These are phyloP conservation scores for Lacanobia wlatinum DNA, from an alignment of 2,888 invertebrate genomes.

Conservation along the genomic window DNA sequence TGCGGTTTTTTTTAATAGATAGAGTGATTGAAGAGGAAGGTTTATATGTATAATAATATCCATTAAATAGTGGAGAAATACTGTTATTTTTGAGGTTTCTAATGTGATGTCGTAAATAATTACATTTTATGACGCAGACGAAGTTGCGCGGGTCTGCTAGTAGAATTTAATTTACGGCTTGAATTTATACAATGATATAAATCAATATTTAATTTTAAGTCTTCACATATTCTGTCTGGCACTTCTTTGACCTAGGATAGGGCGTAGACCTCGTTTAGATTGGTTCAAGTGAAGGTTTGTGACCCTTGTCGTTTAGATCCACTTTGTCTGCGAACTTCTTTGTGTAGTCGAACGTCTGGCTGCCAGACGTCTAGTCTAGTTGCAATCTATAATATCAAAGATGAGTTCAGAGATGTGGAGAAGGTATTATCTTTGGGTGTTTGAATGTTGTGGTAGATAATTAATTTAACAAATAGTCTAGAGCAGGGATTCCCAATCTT, in stretches of 20 bases:
- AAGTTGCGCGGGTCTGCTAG: too few species aligned
- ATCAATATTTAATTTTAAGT: neutral
- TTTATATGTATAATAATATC: too few species aligned
- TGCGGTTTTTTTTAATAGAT: too few species aligned
- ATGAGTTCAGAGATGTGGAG: constrained; percentile 3
- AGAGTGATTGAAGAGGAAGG: too few species aligned
- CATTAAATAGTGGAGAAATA: too few species aligned
- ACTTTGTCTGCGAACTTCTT: constrained; percentile 52
- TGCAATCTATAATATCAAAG: constrained; percentile 11
- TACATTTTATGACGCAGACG: too few species aligned
- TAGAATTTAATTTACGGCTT: too few species aligned
- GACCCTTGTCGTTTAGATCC: constrained; percentile 46
- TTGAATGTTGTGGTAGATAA: too few species aligned
- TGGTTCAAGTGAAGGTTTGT: constrained; percentile 40
- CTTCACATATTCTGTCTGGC: constrained; percentile 32
- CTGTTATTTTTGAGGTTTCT: too few species aligned
- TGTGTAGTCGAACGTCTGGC: constrained; percentile 39
- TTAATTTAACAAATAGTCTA: neutral
- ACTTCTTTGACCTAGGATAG: constrained; percentile 40
- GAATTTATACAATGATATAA: too few species aligned
- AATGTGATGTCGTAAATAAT: too few species aligned
- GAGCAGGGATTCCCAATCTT: too few species aligned
- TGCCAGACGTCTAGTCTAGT: constrained; percentile 37
- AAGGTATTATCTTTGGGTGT: neutral
- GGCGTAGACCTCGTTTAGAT: constrained; percentile 49